Percentiles rank a stretch among this genome's conserved stretches.
phyloP scores from a whole-genome alignment of 2,113 vertebrate species.

The Formicarius rufipectus region DNA sequence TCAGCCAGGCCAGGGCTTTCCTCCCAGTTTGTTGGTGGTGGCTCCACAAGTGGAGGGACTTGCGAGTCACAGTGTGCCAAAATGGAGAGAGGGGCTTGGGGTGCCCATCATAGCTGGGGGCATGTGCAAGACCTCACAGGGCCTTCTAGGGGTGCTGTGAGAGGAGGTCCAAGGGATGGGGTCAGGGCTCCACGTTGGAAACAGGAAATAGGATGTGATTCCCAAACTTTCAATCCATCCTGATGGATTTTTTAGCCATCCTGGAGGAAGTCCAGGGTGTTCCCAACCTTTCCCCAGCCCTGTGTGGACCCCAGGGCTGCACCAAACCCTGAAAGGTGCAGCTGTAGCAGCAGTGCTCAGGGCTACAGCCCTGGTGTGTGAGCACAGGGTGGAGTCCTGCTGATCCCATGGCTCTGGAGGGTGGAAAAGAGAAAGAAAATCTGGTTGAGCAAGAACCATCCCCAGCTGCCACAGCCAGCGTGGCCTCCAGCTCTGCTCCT shows the following conservation, averaged over 20 bases:
- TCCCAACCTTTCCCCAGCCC: neutral
- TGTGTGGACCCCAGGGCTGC: neutral
- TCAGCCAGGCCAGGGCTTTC: neutral
- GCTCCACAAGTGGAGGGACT: fast-evolving
- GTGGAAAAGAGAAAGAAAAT: conserved; percentile 12
- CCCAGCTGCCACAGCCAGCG: neutral
- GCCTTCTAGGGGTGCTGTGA: neutral
- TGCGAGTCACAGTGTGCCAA: fast-evolving
- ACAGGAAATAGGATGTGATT: fast-evolving
- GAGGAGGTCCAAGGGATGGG: fast-evolving
- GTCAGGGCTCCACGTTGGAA: fast-evolving
- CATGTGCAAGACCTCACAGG: neutral
- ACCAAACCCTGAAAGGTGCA: neutral
- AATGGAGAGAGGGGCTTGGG: neutral
- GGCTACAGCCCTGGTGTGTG: neutral
- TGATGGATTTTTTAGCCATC: neutral
- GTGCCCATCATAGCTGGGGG: fast-evolving
- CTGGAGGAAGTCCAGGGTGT: neutral
- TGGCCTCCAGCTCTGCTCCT: neutral
- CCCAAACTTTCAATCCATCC: neutral
- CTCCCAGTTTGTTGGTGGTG: neutral
- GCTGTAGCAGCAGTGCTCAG: neutral
- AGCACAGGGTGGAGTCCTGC: neutral
- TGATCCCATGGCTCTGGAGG: neutral
- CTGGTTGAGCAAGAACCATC: conserved; percentile 7